Base-by-base conservation (phyloP, 2,888 invertebrate genomes). In the Caenorhabditis plicata region DNA sequence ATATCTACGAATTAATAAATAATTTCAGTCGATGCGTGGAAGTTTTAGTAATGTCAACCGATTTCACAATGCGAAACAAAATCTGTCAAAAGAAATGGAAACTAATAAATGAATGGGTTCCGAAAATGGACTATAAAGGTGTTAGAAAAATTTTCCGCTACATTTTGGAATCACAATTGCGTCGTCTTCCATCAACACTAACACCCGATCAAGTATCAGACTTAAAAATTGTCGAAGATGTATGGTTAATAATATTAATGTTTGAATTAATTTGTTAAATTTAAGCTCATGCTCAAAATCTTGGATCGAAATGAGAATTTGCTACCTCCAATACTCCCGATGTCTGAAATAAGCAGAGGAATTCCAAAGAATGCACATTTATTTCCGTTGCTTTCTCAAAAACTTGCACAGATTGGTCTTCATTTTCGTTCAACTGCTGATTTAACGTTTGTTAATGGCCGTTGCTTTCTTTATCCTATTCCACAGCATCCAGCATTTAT, bases 371-470 rank as follows among this genome's bases (percentile, higher is more conserved):
- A 55, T 23, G 42, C 58, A 0, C 54, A 57, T 19, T 61, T 63
- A 45, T 53, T 71, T 17, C 67, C 71, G 38, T 67, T 70, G n/a
- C 47, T 71, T 1, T 46, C 64, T n/a, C 57, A 54, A 15, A 52
- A 45, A 38, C 42, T 67, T 4, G 42, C 63, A 4, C 43, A 54
- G 15, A 50, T 67, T 32, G 60, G 56, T 13, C 43, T 56, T 15
- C 53, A 67, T 22, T 71, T 67, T 40, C 66, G 71, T 15, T 67
- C 68, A 3, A 43, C 69, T 31, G 71, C 71, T n/a, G 71, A 71
- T 25, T 36, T 71, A n/a, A 52, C 57, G 11, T 60, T 67, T 35
- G 61, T 65, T 13, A 54, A 58, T 22, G 67, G 64, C 15, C 60
- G 67, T 13, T 46, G 50, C 11, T 67, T 57, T 47, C 47, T 71